Percentiles rank a stretch among this genome's conserved stretches.
phyloP scores from a whole-genome alignment of 2,113 vertebrate genomes.

The Calypte anna region DNA sequence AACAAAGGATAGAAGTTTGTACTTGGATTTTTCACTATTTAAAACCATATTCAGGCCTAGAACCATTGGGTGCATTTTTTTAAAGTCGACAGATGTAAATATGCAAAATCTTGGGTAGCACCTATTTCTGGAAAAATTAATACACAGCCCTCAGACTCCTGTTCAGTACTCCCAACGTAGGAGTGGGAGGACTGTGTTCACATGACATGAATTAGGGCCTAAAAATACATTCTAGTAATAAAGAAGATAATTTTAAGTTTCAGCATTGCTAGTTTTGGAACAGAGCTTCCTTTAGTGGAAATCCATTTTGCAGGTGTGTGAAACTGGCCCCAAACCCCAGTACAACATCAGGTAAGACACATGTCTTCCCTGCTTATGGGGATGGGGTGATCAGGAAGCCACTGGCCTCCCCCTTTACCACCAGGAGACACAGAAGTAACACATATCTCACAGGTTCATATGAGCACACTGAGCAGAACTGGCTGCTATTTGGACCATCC shows the following conservation, averaged over 20 bases:
- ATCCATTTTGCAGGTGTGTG: background rate
- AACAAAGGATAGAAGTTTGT: background rate
- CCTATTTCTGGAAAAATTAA: slow-evolving; percentile 35
- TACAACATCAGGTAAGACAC: background rate
- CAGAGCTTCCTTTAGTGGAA: background rate
- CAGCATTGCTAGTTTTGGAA: slow-evolving; percentile 5
- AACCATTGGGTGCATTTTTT: background rate
- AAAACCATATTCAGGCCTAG: background rate
- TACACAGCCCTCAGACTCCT: background rate
- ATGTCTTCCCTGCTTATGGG: background rate
- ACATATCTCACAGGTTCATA: background rate
- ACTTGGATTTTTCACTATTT: background rate
- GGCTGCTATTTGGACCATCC: background rate
- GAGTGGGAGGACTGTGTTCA: slow-evolving; percentile 7
- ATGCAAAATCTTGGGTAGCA: background rate
- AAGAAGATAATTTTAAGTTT: slow-evolving; percentile 25
- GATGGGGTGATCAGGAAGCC: background rate
- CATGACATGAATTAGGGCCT: slow-evolving; percentile 42
- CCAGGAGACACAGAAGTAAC: background rate
- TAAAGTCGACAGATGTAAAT: background rate
- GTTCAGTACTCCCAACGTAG: background rate
- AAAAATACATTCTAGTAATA: slow-evolving; percentile 53
- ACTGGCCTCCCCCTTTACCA: background rate
- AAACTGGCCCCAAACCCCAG: background rate
- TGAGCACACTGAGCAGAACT: background rate